phyloP scores from a whole-genome alignment of 2,888 invertebrate genomes.

The Aphrophora alni region DNA sequence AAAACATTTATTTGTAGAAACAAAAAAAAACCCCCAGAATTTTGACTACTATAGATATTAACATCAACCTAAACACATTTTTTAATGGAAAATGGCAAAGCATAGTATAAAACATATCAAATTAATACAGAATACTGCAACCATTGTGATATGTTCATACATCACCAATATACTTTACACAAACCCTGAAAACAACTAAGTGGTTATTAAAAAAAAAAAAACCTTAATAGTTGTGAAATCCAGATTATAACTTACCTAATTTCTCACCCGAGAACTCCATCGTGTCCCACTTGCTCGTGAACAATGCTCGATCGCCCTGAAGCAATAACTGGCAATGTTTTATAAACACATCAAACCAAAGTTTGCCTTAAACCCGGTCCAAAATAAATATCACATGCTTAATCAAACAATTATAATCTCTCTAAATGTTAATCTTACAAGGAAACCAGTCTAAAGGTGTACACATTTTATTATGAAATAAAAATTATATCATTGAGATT shows the following conservation, averaged over 20 bases:
- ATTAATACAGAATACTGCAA: not conserved
- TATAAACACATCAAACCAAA: constrained; percentile 15
- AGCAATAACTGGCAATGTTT: constrained; percentile 47
- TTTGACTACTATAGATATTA: too few relatives aligned
- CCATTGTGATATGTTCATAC: not conserved
- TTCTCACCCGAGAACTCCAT: constrained; percentile 80
- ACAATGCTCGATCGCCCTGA: constrained; percentile 50
- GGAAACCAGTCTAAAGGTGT: not conserved
- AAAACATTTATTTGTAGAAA: too few relatives aligned
- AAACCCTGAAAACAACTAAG: not conserved
- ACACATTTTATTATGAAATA: too few relatives aligned
- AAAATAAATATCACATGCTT: constrained; percentile 11
- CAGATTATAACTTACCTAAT: constrained; percentile 73
- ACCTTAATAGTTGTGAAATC: not conserved
- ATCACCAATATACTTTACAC: not conserved
- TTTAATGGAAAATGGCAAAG: not conserved
- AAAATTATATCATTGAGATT: too few relatives aligned
- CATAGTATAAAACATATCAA: not conserved
- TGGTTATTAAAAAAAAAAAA: not conserved
- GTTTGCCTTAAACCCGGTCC: constrained; percentile 1
- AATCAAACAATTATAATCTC: constrained; percentile 16
- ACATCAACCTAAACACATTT: not conserved
- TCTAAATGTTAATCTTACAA: not conserved
- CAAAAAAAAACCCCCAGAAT: too few relatives aligned
- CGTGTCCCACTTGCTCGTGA: constrained; percentile 84